Evolutionary conservation across 1,140 invertebrate genomes (phyloP), one percentile per base, ranked within the genome.

Genomic region (Phocides pigmalion): DNA sequence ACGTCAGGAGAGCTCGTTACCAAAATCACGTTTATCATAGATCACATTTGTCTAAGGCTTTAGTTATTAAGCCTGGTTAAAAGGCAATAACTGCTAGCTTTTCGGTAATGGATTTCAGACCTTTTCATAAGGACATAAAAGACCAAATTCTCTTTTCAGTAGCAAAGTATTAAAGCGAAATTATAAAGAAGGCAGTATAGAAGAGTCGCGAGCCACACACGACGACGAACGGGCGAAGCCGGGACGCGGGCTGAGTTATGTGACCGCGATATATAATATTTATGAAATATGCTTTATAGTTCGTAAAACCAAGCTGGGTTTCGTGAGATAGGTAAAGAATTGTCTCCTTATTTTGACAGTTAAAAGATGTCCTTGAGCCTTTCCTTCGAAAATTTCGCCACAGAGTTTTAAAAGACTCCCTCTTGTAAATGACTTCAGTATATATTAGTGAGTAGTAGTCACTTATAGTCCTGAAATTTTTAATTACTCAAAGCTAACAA

Each of bases 41-140:
- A 90, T 90, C 87, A 87, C 84, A 84, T 85, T 89, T 82, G 83
- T 86, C 84, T 86, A 82, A 90, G 84, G 82, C 79, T 82, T 83
- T 84, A 80, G 64, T 62, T 75, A 63, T 68, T 61, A 20, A 37
- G 12, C 19, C 17, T 51, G 28, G 19, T 14, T n/a, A 51, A 46
- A 78, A 64, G 14, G 53, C 22, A 66, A 0, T 68, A 78, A 70
- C 25, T 63, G 12, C n/a, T 11, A 35, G 1, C 11, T 54, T 35
- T 28, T 4, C 0, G 1, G 0, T 42, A 59, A 42, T 54, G 17
- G 25, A 71, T 64, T 61, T 64, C 20, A 39, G 64, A 50, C 58
- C 46, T 62, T 59, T 62, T 20, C 25, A 22, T 50, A 1, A n/a
- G 0, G 32, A 5, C 8, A 12, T n/a, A 20, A 59, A 2, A 16